These are phyloP conservation scores for Bradypus variegatus DNA, from an alignment of 2,797 vertebrate genomes.

Conservation along the genomic window DNA sequence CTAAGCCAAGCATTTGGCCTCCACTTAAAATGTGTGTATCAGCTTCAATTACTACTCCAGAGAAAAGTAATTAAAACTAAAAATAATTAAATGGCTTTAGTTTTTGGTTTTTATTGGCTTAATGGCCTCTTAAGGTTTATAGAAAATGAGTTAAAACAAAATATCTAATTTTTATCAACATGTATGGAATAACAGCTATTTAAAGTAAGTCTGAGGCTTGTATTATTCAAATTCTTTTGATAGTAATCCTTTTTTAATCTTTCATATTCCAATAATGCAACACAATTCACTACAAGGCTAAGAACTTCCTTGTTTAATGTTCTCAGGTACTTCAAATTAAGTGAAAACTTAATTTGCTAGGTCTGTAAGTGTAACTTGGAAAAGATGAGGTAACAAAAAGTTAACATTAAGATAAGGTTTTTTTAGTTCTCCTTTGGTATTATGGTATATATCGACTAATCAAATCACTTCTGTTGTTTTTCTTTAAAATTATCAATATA, in stretches of 20 bases:
- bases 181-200: constrained; percentile 16
- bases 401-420: background rate
- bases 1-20: background rate
- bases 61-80: constrained; percentile 24
- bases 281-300: constrained; percentile 11
- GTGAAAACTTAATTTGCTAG: constrained; percentile 17
- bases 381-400: constrained; percentile 27
- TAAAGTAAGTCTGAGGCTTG: background rate
- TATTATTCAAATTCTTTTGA: constrained; percentile 22
- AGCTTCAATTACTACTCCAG: background rate
- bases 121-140: constrained; percentile 5
- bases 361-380: background rate
- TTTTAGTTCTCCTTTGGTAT: constrained; percentile 44
- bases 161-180: constrained; percentile 19
- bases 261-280: constrained; percentile 1
- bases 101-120: background rate
- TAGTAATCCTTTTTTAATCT: constrained; percentile 13
- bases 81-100: constrained; percentile 12
- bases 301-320: constrained; percentile 15
- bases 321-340: constrained; percentile 18
- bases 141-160: constrained; percentile 20
- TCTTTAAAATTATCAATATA: constrained; percentile 21
- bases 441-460: background rate
- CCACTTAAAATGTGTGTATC: background rate
- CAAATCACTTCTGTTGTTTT: background rate